These are phyloP conservation scores for Trididemnum clinides DNA, from an alignment of 23 tunicate species.

Conservation along the genomic window DNA sequence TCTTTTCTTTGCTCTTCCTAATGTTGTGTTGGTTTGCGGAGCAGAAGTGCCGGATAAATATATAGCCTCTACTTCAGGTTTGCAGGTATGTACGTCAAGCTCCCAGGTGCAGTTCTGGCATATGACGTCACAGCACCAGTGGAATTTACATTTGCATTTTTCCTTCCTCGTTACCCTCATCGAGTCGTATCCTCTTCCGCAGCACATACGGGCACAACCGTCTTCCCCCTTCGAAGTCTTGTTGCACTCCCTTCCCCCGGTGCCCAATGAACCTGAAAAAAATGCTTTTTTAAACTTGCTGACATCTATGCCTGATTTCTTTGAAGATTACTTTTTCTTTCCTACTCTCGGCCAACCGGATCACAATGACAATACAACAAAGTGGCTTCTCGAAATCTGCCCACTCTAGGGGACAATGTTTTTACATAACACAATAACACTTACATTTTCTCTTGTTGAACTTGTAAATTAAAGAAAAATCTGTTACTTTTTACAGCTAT, in stretches of 20 bases:
- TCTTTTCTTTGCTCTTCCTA: neutral
- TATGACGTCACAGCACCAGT: constrained; percentile 75
- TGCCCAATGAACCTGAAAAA: constrained; percentile 69
- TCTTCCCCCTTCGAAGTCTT: constrained; percentile 63
- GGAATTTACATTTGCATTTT: constrained; percentile 66
- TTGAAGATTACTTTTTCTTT: no score
- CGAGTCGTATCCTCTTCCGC: constrained; percentile 82
- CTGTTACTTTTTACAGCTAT: no score
- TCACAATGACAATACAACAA: no score
- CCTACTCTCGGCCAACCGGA: no score
- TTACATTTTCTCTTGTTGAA: no score
- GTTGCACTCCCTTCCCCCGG: constrained; percentile 82
- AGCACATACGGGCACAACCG: constrained; percentile 71
- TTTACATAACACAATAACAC: no score
- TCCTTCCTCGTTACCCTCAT: constrained; percentile 26
- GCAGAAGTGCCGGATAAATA: neutral
- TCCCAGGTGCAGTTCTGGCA: constrained; percentile 45
- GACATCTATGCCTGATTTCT: no score
- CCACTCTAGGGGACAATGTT: no score
- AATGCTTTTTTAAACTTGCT: no score
- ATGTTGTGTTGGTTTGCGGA: neutral
- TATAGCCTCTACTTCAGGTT: constrained; percentile 57
- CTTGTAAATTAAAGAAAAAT: no score
- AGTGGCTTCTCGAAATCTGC: no score
- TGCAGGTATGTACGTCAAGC: constrained; percentile 73